Evolutionary conservation across 1,140 invertebrate species (phyloP), one percentile per base, ranked within the genome.

Genomic region (Pseudachorutes palmiensis): DNA sequence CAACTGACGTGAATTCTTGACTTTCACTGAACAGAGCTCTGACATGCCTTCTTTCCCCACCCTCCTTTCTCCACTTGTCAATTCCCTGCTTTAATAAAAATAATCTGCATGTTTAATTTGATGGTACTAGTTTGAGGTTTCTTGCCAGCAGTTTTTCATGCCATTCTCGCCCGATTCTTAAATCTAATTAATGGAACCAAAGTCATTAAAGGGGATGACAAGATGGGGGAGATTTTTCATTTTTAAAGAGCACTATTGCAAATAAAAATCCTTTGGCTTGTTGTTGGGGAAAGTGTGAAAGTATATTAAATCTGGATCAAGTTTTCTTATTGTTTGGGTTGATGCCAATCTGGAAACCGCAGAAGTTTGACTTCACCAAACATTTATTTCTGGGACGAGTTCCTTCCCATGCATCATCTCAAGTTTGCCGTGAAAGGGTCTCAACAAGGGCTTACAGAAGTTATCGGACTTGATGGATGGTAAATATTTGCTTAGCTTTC

Each of bases 401-500:
- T 55, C 51, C 51, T 55, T 55, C 51, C 51, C 19, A 26, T 19
- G 24, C 51, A 55, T 55, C 51, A 55, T 55, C 51, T 16, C 51
- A n/a, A n/a, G n/a, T n/a, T n/a, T n/a, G n/a, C n/a, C n/a, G n/a
- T n/a, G n/a, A 5, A 5, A 55, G 24, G 24, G 24, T 26, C 51
- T 55, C 51, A 55, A 55, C 51, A 55, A 55, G 24, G 51, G 14
- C 24, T 26, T 26, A 55, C 12, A 26, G 51, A 24, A 55, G 51
- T 55, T 55, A 55, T 55, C 12, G 12, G 12, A 31, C 2, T 57
- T 69, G 67, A 69, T 65, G 67, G 67, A 69, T 65, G 31, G 64
- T 64, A 71, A 71, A 71, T 71, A 71, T 71, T 71, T 71, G 66
- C 66, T 71, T 71, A 71, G 66, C 70, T 70, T 65, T 65, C 65